Percentiles rank a stretch among this genome's conserved stretches.
Evolutionary conservation across 2,797 vertebrate species (phyloP).

Genomic region (Sebastes cheni): DNA sequence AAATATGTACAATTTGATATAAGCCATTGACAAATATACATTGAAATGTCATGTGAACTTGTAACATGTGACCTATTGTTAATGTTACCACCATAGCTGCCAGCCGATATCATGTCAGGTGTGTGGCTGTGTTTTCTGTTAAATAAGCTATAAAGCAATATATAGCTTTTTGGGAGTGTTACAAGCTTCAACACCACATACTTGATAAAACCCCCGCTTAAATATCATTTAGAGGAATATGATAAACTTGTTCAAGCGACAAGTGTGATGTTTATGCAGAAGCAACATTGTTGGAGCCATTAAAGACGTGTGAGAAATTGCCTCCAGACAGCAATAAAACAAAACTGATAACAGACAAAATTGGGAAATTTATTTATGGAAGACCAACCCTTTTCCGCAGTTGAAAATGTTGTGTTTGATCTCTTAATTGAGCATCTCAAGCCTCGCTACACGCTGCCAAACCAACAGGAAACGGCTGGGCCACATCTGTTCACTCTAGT

Average conservation of each 20-base stretch:
- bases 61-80: background rate
- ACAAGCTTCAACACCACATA: background rate
- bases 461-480: conserved; percentile 4
- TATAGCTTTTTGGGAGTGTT: background rate
- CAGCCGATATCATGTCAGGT: background rate
- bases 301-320: background rate
- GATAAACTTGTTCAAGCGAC: background rate
- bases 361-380: background rate
- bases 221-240: background rate
- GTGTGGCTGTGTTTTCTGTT: background rate
- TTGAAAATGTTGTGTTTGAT: conserved; percentile 14
- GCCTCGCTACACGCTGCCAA: background rate
- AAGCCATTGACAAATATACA: background rate
- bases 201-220: background rate
- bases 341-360: background rate
- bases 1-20: background rate
- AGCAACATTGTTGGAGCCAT: background rate
- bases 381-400: background rate
- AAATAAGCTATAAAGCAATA: background rate
- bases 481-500: conserved; percentile 12
- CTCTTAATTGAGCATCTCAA: background rate
- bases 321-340: background rate
- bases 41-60: background rate
- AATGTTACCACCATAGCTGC: background rate
- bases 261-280: background rate